A percentile compares a stretch with the other conserved stretches of the same genome.
phyloP scores from a whole-genome alignment of 2,888 invertebrate species.

The Limnephilus auricula region DNA sequence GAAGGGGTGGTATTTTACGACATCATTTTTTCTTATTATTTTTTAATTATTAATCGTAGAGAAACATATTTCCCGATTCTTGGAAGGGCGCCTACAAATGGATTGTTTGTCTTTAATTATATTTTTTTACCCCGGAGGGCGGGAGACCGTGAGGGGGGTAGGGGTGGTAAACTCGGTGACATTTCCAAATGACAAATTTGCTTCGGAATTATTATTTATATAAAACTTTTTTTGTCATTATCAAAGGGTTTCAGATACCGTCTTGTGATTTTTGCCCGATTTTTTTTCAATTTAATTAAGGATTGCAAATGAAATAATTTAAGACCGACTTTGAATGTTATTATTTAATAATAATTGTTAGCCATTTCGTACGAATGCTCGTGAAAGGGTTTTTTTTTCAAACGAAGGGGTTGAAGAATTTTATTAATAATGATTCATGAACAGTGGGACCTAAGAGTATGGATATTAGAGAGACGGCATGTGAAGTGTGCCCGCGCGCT shows the following conservation, averaged over 20 bases:
- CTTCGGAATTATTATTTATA: constrained; percentile 53
- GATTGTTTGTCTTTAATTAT: constrained; percentile 67
- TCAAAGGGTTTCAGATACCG: constrained; percentile 55
- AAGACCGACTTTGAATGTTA: constrained; percentile 20
- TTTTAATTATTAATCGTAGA: constrained; percentile 67
- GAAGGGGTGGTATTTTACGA: constrained; percentile 61
- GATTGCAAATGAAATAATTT: constrained; percentile 43
- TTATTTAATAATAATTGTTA: constrained; percentile 24
- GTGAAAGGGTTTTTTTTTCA: constrained; percentile 1
- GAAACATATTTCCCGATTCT: constrained; percentile 67
- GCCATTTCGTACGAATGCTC: constrained; percentile 11
- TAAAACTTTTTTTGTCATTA: constrained; percentile 46
- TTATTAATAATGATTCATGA: background rate
- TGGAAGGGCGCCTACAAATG: constrained; percentile 58
- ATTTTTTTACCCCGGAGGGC: constrained; percentile 60
- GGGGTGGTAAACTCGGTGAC: constrained; percentile 57
- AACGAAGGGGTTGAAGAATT: constrained; percentile 5
- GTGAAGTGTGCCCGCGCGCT: no score
- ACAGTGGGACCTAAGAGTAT: background rate
- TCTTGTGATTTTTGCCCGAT: constrained; percentile 46
- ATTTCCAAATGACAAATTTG: constrained; percentile 65
- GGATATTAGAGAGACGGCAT: no score
- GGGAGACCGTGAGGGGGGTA: background rate
- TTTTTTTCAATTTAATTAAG: constrained; percentile 52
- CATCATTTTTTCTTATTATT: constrained; percentile 67